A percentile compares a stretch with the other conserved stretches of the same genome.
phyloP scores from a whole-genome alignment of 2,797 vertebrate genomes.

The Avahi laniger region DNA sequence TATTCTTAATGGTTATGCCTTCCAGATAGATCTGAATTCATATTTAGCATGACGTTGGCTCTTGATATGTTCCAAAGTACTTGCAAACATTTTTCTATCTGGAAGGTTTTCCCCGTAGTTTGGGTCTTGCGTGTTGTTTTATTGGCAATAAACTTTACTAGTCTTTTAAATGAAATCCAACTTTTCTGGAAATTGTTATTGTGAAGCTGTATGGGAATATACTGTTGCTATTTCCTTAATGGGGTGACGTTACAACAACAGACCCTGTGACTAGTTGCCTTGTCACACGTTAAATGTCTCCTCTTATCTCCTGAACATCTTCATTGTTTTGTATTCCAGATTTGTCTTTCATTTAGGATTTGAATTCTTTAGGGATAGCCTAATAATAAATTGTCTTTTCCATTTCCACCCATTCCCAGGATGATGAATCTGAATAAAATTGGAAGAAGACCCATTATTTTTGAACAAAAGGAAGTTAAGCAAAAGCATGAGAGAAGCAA shows the following conservation, averaged over 20 bases:
- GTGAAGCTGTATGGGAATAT: not conserved
- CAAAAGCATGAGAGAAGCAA: not conserved
- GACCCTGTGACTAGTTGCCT: not conserved
- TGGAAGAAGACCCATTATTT: not conserved
- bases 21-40: not conserved
- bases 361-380: not conserved
- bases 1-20: not conserved
- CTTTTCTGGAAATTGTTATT: not conserved
- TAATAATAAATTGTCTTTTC: not conserved
- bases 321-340: not conserved
- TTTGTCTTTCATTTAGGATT: not conserved
- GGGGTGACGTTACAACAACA: not conserved
- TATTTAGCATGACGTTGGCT: not conserved
- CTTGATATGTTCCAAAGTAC: not conserved
- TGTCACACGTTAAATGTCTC: rapidly evolving
- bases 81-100: not conserved
- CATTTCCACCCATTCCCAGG: not conserved
- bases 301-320: not conserved
- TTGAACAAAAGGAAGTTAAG: not conserved
- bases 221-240: not conserved
- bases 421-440: not conserved
- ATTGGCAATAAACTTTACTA: not conserved
- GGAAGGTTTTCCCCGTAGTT: not conserved
- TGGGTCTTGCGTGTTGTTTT: not conserved
- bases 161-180: not conserved